Evolutionary conservation across 35 echinoderm and acorn worm genomes (phyloP), one percentile per base, ranked within the genome.

Genomic region (Strongylocentrotus purpuratus): DNA sequence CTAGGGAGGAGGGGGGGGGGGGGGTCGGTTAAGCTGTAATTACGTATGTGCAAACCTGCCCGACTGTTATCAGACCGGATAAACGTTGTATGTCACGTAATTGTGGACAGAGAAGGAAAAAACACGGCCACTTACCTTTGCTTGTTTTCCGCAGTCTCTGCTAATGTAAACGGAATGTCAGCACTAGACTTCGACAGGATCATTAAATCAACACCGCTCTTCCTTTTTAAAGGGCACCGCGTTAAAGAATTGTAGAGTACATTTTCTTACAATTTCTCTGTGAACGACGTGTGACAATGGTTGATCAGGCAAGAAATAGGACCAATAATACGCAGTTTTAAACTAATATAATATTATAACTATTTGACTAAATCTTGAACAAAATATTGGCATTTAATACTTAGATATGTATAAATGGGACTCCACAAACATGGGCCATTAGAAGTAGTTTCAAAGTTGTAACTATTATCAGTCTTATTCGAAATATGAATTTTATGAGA

Each of bases 91-190:
- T n/a, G 25, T 78, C 65, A 78, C 28, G 65, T 78, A 28, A 12
- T n/a, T n/a, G n/a, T 78, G 65, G 65, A 78, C 18, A 15, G 28
- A 78, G 65, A 3, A 78, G 28, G 65, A 78, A 78, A 78, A 78
- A n/a, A 18, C 0, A 78, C 25, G 65, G 7, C 65, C 65, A 78
- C 65, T 78, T 78, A 78, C 65, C 65, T 78, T 78, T 78, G 65
- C 65, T 78, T 78, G 20, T 78, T 78, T 78, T 28, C 1, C 65
- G 18, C 22, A 22, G 15, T 78, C 20, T 22, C 65, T 78, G 65
- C 65, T 28, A 78, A 78, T 78, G 65, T 78, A 78, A 78, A 78
- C 65, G 65, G 65, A 78, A 78, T 78, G 65, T 78, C 65, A 78
- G 65, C 65, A 78, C 65, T 78, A 28, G 22, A n/a, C 65, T 28